phyloP scores from a whole-genome alignment of 2,113 vertebrate genomes.

The Osmerus mordax region DNA sequence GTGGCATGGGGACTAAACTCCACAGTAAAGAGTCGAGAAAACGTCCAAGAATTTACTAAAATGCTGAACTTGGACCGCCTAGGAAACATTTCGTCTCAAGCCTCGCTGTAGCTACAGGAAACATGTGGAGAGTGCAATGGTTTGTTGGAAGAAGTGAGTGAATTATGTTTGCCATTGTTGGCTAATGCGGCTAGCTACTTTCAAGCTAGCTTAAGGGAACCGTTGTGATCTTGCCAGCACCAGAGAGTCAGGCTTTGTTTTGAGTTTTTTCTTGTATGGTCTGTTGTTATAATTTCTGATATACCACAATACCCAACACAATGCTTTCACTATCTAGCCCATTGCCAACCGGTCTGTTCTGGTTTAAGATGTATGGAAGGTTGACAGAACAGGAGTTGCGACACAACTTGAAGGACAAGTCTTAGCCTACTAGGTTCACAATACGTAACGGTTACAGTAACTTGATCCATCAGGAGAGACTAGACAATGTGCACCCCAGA shows the following conservation, averaged over 20 bases:
- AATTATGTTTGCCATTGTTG: conserved; percentile 1
- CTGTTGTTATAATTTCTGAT: too few species aligned
- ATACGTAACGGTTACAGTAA: too few species aligned
- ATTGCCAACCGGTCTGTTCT: not conserved
- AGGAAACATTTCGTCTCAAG: conserved; percentile 21
- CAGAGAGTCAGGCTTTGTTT: not conserved
- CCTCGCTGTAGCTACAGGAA: conserved; percentile 6
- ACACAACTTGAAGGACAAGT: too few species aligned
- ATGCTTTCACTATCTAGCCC: not conserved
- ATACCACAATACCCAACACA: too few species aligned
- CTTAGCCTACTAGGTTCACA: too few species aligned
- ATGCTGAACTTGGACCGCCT: not conserved
- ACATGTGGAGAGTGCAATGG: conserved; percentile 73
- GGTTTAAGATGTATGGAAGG: not conserved
- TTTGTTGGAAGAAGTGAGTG: conserved; percentile 68
- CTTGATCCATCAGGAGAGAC: too few species aligned
- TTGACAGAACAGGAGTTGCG: not conserved
- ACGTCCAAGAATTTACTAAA: not conserved
- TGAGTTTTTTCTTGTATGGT: not conserved
- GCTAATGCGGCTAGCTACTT: too few species aligned
- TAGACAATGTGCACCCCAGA: too few species aligned
- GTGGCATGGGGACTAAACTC: too few species aligned
- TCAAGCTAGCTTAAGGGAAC: not conserved
- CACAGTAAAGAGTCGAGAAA: too few species aligned
- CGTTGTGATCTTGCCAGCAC: not conserved